Evolutionary conservation across 1,140 invertebrate species (phyloP).

Genomic region (Dendroctonus valens): DNA sequence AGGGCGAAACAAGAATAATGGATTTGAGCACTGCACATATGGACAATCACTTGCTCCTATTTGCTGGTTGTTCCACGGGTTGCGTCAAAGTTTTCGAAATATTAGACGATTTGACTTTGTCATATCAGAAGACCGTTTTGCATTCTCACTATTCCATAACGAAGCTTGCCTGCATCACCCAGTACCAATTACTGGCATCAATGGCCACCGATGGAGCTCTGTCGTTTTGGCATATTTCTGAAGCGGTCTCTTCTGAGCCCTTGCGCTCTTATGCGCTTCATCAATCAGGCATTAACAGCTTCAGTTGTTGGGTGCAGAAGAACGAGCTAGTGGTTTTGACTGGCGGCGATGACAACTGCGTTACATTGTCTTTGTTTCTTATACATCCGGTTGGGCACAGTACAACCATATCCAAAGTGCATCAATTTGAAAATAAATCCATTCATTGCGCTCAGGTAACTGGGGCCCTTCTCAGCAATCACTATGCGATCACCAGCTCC

Average conservation of each 20-base stretch:
- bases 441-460: slow-evolving; percentile 67
- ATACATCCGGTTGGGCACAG: not conserved
- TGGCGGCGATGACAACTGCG: slow-evolving; percentile 71
- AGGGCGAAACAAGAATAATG: slow-evolving; percentile 45
- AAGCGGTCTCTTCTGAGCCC: slow-evolving; percentile 38
- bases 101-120: slow-evolving; percentile 41
- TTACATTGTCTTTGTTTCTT: slow-evolving; percentile 51
- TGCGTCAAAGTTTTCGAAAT: slow-evolving; percentile 50
- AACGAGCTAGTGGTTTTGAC: slow-evolving; percentile 57
- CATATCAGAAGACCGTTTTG: slow-evolving; percentile 46
- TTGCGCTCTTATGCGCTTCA: slow-evolving; percentile 56
- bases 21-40: slow-evolving; percentile 37
- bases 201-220: slow-evolving; percentile 66
- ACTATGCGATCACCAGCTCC: slow-evolving; percentile 56
- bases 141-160: slow-evolving; percentile 60
- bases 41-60: slow-evolving; percentile 50
- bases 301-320: slow-evolving; percentile 51
- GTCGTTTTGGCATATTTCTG: slow-evolving; percentile 60
- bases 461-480: slow-evolving; percentile 55
- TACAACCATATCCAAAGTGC: slow-evolving; percentile 16
- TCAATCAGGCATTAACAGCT: slow-evolving; percentile 71
- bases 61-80: slow-evolving; percentile 72
- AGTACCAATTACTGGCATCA: slow-evolving; percentile 54
- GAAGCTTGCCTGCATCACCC: slow-evolving; percentile 51
- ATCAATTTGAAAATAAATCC: slow-evolving; percentile 18